Percentiles rank a stretch among this genome's conserved stretches.
Conservation (phyloP, 1,140 invertebrate genomes). For the Lycorma delicatula region DNA sequence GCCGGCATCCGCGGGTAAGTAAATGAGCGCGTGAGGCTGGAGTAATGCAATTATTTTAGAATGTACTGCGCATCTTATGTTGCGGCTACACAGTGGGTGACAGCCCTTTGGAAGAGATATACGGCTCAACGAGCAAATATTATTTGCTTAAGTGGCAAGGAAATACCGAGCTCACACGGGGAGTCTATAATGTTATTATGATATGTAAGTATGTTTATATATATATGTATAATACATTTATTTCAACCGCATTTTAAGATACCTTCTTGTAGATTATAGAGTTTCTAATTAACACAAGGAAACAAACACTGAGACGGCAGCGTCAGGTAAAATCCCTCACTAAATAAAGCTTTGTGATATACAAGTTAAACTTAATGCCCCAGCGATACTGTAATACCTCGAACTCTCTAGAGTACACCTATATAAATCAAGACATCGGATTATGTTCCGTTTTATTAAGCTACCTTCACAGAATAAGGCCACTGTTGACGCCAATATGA, state of each 20-base stretch:
- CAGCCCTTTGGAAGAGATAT: conserved; percentile 3
- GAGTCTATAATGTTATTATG: background rate
- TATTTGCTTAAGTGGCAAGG: background rate
- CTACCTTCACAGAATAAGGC: background rate
- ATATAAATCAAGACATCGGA: conserved; percentile 5
- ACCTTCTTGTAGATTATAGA: background rate
- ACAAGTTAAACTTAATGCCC: conserved; percentile 5
- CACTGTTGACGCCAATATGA: background rate
- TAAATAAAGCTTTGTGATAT: background rate
- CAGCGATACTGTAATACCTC: conserved; percentile 1
- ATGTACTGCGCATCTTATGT: too few relatives aligned
- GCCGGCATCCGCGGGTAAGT: too few relatives aligned
- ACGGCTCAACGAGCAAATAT: conserved; percentile 4
- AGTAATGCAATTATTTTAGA: too few relatives aligned
- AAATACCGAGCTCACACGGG: background rate
- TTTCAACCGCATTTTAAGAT: conserved; percentile 5
- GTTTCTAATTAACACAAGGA: conserved; percentile 2
- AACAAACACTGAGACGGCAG: background rate
- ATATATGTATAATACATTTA: conserved; percentile 7
- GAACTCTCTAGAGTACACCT: background rate
- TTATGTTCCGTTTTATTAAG: conserved; percentile 1
- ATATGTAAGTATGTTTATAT: conserved; percentile 4
- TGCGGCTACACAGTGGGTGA: background rate
- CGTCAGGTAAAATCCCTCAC: conserved; percentile 4
- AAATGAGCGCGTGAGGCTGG: too few relatives aligned